Evolutionary conservation across 37 sponge, comb jelly and placozoan species (phyloP).

Genomic region (Theonella swinhoei): DNA sequence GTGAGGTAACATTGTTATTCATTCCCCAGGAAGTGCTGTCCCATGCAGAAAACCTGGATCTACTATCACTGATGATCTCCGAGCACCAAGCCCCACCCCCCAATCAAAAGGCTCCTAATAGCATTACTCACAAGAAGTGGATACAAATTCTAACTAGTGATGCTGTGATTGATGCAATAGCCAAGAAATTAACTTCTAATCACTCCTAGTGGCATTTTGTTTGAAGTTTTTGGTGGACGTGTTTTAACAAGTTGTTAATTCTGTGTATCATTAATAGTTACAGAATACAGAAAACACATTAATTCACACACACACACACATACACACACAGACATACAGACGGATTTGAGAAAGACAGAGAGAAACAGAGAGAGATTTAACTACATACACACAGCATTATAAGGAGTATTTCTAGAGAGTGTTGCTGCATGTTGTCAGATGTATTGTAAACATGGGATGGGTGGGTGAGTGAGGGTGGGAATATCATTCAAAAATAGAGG

Average conservation of each 20-base stretch:
- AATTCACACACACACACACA: constrained; percentile 1
- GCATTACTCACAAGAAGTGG: not conserved
- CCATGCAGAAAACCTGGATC: constrained; percentile 6
- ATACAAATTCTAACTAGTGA: not conserved
- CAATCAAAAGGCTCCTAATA: not conserved
- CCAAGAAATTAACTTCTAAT: not conserved
- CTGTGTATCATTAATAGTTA: not conserved
- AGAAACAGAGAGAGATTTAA: not conserved
- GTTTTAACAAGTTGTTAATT: not conserved
- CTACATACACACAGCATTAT: not conserved
- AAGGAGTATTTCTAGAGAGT: too few relatives aligned
- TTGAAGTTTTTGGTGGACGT: not conserved
- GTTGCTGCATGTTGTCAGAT: too few relatives aligned
- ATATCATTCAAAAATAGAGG: not conserved
- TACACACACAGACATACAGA: not conserved
- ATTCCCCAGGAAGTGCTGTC: constrained; percentile 6
- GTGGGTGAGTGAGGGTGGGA: too few relatives aligned
- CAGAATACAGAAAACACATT: not conserved
- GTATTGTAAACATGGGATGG: too few relatives aligned
- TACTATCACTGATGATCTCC: not conserved
- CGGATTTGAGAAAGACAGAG: constrained; percentile 1
- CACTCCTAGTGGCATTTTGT: not conserved
- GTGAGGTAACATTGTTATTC: not conserved
- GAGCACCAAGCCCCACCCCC: not conserved
- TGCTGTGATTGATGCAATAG: not conserved